Conservation (phyloP, 1,140 invertebrate genomes). For the Drosophila truncata region DNA sequence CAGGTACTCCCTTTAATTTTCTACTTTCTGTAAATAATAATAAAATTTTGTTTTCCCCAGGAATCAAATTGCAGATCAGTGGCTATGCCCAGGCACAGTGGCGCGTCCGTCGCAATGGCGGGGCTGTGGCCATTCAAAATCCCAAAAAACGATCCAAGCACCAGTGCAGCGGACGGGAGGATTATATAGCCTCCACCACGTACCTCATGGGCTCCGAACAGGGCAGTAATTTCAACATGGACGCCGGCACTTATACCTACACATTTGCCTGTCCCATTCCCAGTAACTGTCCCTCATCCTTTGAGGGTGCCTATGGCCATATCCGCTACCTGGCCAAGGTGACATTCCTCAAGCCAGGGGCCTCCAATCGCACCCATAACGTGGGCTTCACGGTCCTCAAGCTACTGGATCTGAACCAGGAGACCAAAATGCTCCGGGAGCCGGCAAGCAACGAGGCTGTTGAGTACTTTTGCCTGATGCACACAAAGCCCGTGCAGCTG, state of each 20-base stretch:
- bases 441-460: conserved; percentile 69
- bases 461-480: conserved; percentile 74
- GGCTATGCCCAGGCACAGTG: conserved; percentile 76
- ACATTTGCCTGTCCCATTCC: conserved; percentile 88
- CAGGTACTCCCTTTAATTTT: not conserved
- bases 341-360: conserved; percentile 64
- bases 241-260: conserved; percentile 87
- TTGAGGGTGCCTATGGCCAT: conserved; percentile 78
- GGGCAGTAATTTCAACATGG: conserved; percentile 85
- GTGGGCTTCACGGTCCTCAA: conserved; percentile 81
- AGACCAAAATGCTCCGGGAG: conserved; percentile 61
- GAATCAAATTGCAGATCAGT: conserved; percentile 75
- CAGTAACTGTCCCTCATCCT: conserved; percentile 85
- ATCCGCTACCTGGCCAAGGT: conserved; percentile 81
- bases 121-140: conserved; percentile 49
- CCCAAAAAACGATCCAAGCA: conserved; percentile 41
- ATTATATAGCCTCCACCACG: conserved; percentile 79
- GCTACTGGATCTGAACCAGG: conserved; percentile 73
- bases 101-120: conserved; percentile 53
- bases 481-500: conserved; percentile 63
- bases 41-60: too few relatives aligned
- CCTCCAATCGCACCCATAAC: conserved; percentile 77
- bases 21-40: not conserved
- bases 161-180: conserved; percentile 70
- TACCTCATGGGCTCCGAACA: conserved; percentile 75